phyloP scores from a whole-genome alignment of 2,797 vertebrate genomes.

The Syncerus caffer region DNA sequence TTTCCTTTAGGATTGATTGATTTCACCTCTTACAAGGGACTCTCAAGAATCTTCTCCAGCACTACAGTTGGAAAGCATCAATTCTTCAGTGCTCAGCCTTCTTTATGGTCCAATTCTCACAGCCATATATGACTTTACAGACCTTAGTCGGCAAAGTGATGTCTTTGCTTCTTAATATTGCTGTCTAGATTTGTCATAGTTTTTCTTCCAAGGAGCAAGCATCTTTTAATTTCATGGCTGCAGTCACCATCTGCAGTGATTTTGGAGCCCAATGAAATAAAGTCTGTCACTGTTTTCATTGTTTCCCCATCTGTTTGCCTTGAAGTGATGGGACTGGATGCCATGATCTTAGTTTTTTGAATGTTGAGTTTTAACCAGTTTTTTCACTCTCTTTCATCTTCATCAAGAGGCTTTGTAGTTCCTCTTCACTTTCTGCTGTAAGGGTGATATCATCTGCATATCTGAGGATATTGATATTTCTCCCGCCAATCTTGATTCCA shows the following conservation, averaged over 20 bases:
- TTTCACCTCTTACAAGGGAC: not conserved
- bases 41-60: not conserved
- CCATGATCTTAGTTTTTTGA: not conserved
- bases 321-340: not conserved
- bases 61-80: not conserved
- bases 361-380: not conserved
- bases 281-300: not conserved
- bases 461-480: not conserved
- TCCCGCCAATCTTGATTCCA: not conserved
- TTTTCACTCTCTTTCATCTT: not conserved
- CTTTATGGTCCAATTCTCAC: not conserved
- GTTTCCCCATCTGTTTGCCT: not conserved
- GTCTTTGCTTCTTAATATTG: not conserved
- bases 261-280: not conserved
- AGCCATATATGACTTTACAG: not conserved
- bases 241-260: not conserved
- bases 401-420: not conserved
- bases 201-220: not conserved
- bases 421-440: not conserved
- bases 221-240: not conserved
- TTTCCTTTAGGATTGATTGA: not conserved
- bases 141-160: not conserved
- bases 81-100: not conserved
- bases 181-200: not conserved
- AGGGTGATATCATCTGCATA: not conserved